phyloP scores from a whole-genome alignment of 2,797 vertebrate species.

The Staurois parvus region DNA sequence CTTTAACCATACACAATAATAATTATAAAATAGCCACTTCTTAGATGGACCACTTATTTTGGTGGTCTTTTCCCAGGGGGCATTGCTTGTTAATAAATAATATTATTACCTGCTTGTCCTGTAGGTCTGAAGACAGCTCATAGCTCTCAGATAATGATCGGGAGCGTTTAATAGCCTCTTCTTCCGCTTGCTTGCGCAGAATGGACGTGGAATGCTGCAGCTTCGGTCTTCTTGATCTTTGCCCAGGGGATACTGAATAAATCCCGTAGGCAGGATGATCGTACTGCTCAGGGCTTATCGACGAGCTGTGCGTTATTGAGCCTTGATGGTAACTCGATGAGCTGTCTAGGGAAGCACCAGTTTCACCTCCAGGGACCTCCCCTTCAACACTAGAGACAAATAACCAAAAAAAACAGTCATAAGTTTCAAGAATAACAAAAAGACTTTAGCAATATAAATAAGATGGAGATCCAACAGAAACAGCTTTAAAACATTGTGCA shows the following conservation, averaged over 20 bases:
- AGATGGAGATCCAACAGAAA: neutral
- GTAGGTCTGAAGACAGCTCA: constrained; percentile 97
- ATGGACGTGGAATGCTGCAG: constrained; percentile 95
- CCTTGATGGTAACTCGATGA: constrained; percentile 85
- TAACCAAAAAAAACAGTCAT: constrained; percentile 35
- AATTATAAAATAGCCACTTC: too few relatives aligned
- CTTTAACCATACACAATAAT: too few relatives aligned
- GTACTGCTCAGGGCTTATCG: constrained; percentile 90
- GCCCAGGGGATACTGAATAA: constrained; percentile 83
- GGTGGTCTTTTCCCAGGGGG: neutral
- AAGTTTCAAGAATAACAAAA: neutral
- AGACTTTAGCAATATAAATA: neutral
- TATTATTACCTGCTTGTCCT: constrained; percentile 92
- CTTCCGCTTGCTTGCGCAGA: constrained; percentile 95
- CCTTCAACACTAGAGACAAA: constrained; percentile 87
- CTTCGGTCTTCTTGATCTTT: constrained; percentile 85
- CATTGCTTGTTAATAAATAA: neutral
- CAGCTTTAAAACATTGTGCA: neutral
- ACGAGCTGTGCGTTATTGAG: constrained; percentile 86
- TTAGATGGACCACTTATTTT: too few relatives aligned
- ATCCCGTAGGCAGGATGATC: constrained; percentile 83
- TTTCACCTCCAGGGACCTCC: constrained; percentile 86
- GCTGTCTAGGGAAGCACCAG: constrained; percentile 60
- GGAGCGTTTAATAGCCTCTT: constrained; percentile 96
- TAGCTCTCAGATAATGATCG: constrained; percentile 97